Evolutionary conservation across 2,888 invertebrate genomes (phyloP).

Genomic region (Scaptomyza cyrtandrae): DNA sequence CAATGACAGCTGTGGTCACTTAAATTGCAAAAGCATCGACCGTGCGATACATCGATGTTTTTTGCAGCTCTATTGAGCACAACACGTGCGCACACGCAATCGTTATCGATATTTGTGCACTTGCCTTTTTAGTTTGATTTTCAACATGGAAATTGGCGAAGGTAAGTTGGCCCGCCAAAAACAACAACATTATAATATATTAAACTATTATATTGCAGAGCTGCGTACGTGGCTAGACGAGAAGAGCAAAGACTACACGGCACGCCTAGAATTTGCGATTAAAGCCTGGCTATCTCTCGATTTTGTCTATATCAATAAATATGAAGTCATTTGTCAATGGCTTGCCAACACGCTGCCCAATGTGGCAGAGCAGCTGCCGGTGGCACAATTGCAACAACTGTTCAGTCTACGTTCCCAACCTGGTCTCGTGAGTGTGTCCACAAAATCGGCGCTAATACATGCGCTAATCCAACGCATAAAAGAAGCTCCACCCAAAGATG

Average conservation of each 20-base stretch:
- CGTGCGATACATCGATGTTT: too few relatives aligned
- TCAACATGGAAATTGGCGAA: conserved; percentile 62
- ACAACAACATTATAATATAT: neutral
- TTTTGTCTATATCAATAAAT: conserved; percentile 78
- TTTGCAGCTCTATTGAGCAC: neutral
- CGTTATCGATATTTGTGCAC: conserved; percentile 42
- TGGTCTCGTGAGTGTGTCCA: conserved; percentile 66
- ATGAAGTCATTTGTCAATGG: conserved; percentile 81
- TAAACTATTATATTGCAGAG: conserved; percentile 62
- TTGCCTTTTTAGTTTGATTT: conserved; percentile 5
- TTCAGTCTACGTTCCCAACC: conserved; percentile 77
- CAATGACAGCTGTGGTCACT: conserved; percentile 22
- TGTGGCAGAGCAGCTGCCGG: conserved; percentile 13
- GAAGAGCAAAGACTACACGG: conserved; percentile 67
- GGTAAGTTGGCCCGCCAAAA: conserved; percentile 33
- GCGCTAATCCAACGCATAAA: conserved; percentile 40
- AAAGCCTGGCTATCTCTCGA: conserved; percentile 83
- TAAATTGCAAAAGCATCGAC: too few relatives aligned
- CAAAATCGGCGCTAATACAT: conserved; percentile 67
- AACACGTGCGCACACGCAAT: conserved; percentile 61
- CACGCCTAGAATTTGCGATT: conserved; percentile 80
- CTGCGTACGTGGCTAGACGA: conserved; percentile 81
- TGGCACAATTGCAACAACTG: conserved; percentile 34
- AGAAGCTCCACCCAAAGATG: neutral
- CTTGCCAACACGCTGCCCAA: conserved; percentile 39